Evolutionary conservation across 2,113 vertebrate species (phyloP).

Genomic region (Tupaia chinensis): DNA sequence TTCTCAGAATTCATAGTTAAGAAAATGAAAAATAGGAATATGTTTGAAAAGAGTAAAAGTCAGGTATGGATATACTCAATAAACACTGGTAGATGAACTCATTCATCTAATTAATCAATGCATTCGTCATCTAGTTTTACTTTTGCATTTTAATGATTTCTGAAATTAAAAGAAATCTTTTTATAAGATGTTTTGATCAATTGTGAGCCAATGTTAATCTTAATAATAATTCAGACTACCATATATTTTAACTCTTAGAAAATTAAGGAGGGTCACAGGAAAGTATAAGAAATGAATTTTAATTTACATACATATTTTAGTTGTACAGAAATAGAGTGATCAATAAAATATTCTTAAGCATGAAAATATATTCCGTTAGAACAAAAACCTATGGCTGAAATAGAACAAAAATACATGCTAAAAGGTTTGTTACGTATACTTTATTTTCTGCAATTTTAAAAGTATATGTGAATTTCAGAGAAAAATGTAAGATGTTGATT

Average conservation of each 20-base stretch:
- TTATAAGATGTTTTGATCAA: neutral
- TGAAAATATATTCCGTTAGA: neutral
- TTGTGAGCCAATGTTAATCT: neutral
- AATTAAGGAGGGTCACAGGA: neutral
- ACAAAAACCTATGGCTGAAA: neutral
- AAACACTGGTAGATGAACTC: neutral
- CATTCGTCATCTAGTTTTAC: conserved; percentile 4
- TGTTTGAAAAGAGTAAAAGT: neutral
- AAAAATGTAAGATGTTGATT: neutral
- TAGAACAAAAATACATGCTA: neutral
- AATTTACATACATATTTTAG: neutral
- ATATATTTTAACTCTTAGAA: neutral
- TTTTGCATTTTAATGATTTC: neutral
- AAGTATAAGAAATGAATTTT: neutral
- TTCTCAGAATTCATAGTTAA: conserved; percentile 1
- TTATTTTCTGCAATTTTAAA: neutral
- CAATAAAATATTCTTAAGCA: neutral
- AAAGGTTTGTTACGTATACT: neutral
- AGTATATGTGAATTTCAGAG: neutral
- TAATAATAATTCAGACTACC: neutral
- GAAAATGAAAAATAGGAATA: conserved; percentile 18
- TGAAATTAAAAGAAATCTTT: neutral
- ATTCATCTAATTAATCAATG: neutral
- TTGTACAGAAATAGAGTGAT: neutral
- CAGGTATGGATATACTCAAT: neutral